Percentiles rank a stretch among this genome's conserved stretches.
phyloP scores from a whole-genome alignment of 2,888 invertebrate genomes.

The Argyra leucocephala region DNA sequence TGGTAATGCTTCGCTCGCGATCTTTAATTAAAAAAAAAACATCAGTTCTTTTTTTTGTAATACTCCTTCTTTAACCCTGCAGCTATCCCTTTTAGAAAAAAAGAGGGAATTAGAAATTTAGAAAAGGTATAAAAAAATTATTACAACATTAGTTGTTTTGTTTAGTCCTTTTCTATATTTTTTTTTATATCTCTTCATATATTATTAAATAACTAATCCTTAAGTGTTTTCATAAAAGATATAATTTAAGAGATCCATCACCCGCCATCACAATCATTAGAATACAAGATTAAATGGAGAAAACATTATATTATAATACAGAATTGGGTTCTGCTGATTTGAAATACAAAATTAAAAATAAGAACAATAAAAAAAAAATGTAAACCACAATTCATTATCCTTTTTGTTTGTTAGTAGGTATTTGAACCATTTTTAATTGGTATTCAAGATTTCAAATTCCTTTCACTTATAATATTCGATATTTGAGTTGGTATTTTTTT shows the following conservation, averaged over 20 bases:
- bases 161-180: no score
- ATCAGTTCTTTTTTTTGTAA: background rate
- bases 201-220: background rate
- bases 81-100: background rate
- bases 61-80: background rate
- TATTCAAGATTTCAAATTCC: no score
- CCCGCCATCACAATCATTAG: background rate
- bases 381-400: background rate
- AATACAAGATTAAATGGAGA: background rate
- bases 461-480: no score
- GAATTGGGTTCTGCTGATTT: no score
- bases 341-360: background rate
- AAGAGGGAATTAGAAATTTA: no score
- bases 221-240: background rate
- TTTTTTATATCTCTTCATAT: background rate
- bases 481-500: no score
- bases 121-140: background rate
- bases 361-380: background rate
- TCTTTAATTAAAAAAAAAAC: background rate
- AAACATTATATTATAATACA: no score
- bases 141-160: no score
- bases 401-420: no score
- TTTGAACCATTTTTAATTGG: no score
- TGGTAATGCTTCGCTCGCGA: background rate
- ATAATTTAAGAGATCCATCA: conserved; percentile 2